Conservation (phyloP, 2,888 invertebrate species). For the Antheraea assamensis region DNA sequence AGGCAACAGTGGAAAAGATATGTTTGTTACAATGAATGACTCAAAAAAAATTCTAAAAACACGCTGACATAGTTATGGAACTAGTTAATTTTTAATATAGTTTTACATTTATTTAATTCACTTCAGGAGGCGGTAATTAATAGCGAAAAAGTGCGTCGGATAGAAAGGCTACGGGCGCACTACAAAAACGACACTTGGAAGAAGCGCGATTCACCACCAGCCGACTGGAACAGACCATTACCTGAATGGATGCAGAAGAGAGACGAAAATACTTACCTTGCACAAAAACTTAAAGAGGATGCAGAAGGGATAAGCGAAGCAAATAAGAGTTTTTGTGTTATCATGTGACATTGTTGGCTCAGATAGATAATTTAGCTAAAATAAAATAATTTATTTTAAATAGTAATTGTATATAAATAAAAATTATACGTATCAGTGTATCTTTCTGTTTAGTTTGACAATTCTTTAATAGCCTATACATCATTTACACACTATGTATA, state of each 20-base stretch:
- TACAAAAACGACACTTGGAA: slow-evolving; percentile 90
- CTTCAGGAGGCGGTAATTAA: slow-evolving; percentile 84
- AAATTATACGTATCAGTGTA: background rate
- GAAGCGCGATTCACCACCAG: slow-evolving; percentile 87
- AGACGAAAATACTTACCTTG: slow-evolving; percentile 85
- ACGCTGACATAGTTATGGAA: no score
- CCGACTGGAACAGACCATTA: slow-evolving; percentile 90
- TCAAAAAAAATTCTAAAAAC: no score
- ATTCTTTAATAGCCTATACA: background rate
- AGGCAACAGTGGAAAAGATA: no score
- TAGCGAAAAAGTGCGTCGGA: slow-evolving; percentile 86
- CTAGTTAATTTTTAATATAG: background rate
- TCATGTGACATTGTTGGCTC: slow-evolving; percentile 57
- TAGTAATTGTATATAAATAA: background rate
- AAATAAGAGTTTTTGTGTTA: slow-evolving; percentile 53
- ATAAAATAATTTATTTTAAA: slow-evolving; percentile 29
- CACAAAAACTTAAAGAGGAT: slow-evolving; percentile 84
- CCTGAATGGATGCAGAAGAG: slow-evolving; percentile 88
- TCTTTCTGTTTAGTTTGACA: background rate
- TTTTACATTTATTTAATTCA: background rate
- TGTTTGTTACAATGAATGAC: no score
- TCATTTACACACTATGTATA: background rate
- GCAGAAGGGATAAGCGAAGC: slow-evolving; percentile 61
- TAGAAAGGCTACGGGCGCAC: slow-evolving; percentile 85
- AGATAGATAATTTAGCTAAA: slow-evolving; percentile 32